Evolutionary conservation across 2,113 vertebrate species (phyloP).

Genomic region (Kryptolebias marmoratus): DNA sequence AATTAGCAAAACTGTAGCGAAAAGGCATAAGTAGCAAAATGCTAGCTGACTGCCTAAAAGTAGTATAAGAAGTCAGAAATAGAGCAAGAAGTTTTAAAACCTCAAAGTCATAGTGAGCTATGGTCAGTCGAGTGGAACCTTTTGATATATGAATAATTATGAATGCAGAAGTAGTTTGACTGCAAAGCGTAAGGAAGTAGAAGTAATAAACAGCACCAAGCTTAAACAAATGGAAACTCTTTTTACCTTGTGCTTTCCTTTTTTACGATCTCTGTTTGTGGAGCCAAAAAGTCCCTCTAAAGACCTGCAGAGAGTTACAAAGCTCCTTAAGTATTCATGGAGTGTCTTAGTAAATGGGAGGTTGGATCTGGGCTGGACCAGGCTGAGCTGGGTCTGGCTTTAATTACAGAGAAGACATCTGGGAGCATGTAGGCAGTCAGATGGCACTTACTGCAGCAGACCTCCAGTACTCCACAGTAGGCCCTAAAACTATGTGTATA

Average conservation of each 20-base stretch:
- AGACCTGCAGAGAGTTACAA: constrained; percentile 52
- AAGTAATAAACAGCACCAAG: background rate
- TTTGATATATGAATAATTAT: no score
- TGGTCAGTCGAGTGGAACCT: no score
- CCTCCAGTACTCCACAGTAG: constrained; percentile 45
- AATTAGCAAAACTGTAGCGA: no score
- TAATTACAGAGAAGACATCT: constrained; percentile 80
- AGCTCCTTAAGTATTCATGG: constrained; percentile 72
- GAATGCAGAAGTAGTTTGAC: no score
- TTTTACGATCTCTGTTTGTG: constrained; percentile 8
- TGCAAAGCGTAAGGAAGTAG: background rate
- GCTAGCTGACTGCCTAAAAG: no score
- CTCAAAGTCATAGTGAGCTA: no score
- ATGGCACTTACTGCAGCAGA: constrained; percentile 56
- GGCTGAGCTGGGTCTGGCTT: constrained; percentile 46
- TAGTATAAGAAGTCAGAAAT: no score
- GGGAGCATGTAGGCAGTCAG: constrained; percentile 61
- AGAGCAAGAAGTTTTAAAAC: no score
- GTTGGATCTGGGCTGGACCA: constrained; percentile 68
- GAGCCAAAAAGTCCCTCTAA: constrained; percentile 35
- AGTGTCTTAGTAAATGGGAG: constrained; percentile 69
- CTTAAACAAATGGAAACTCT: background rate
- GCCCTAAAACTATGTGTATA: constrained; percentile 12
- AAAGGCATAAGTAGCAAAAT: no score
- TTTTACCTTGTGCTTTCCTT: constrained; percentile 64